These are phyloP conservation scores for Euphonia xanthogaster DNA, from an alignment of 2,797 vertebrate species.

Conservation along the genomic window DNA sequence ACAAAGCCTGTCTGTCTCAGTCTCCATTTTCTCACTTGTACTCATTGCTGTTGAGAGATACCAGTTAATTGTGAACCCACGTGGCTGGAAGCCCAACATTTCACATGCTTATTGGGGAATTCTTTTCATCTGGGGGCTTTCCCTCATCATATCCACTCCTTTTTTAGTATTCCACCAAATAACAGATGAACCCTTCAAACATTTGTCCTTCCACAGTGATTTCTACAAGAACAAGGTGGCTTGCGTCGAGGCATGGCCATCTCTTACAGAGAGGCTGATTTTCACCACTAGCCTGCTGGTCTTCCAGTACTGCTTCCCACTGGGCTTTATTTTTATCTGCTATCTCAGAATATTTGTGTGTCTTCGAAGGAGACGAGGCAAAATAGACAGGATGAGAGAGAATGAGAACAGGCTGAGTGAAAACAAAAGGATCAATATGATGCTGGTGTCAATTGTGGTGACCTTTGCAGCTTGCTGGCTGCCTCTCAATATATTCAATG, in stretches of 20 bases:
- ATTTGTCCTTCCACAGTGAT: conserved; percentile 65
- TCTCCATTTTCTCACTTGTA: conserved; percentile 87
- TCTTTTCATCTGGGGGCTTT: conserved; percentile 68
- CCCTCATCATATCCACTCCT: conserved; percentile 70
- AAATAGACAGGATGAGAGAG: conserved; percentile 72
- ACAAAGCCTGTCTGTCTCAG: conserved; percentile 86
- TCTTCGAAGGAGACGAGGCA: conserved; percentile 75
- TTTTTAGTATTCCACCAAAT: conserved; percentile 74
- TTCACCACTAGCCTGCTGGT: conserved; percentile 75
- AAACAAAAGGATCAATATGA: conserved; percentile 84
- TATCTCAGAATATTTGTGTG: conserved; percentile 74
- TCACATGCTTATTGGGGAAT: conserved; percentile 75
- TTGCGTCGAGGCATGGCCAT: conserved; percentile 73
- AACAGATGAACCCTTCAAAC: conserved; percentile 73
- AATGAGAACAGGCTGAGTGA: conserved; percentile 73
- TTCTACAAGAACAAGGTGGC: conserved; percentile 65
- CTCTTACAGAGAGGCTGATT: conserved; percentile 63
- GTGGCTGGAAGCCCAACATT: conserved; percentile 74
- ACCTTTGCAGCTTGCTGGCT: conserved; percentile 87
- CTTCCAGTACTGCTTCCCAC: conserved; percentile 75
- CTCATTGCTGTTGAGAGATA: conserved; percentile 83
- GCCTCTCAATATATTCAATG: conserved; percentile 87
- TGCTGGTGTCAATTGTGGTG: conserved; percentile 83
- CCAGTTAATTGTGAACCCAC: conserved; percentile 77
- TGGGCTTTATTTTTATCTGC: conserved; percentile 77